phyloP scores from a whole-genome alignment of 37 sponge, comb jelly and placozoan species.

The Ephydatia muelleri region DNA sequence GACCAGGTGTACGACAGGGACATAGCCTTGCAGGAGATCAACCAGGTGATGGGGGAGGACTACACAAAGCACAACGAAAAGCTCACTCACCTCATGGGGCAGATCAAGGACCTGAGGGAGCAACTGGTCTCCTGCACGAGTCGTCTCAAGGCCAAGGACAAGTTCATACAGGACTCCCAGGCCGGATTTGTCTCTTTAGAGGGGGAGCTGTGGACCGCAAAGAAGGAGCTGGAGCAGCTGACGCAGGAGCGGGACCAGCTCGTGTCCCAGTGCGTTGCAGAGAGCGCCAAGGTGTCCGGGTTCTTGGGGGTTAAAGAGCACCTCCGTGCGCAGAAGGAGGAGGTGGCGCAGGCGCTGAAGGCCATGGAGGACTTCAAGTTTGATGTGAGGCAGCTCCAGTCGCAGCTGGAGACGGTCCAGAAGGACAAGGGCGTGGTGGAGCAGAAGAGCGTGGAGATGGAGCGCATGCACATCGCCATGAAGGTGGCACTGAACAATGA shows the following conservation, averaged over 20 bases:
- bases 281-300: conserved; percentile 12
- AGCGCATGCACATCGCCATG: conserved; percentile 41
- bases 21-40: conserved; percentile 53
- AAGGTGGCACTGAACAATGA: conserved; percentile 38
- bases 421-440: conserved; percentile 31
- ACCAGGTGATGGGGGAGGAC: conserved; percentile 52
- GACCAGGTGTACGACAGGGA: conserved; percentile 50
- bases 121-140: too few relatives aligned
- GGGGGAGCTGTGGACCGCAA: not conserved
- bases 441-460: conserved; percentile 27
- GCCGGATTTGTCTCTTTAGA: not conserved
- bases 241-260: conserved; percentile 29
- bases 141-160: conserved; percentile 3
- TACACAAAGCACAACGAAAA: conserved; percentile 43
- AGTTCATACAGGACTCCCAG: not conserved
- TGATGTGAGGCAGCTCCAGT: conserved; percentile 23
- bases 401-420: conserved; percentile 24
- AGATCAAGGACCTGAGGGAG: conserved; percentile 35
- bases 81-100: conserved; percentile 22
- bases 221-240: conserved; percentile 45
- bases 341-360: too few relatives aligned
- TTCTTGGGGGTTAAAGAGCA: not conserved
- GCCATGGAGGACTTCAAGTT: too few relatives aligned
- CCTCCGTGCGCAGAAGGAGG: too few relatives aligned
- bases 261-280: conserved; percentile 17